Base-by-base conservation (phyloP, 1,140 invertebrate species). In the Spodoptera litura region DNA sequence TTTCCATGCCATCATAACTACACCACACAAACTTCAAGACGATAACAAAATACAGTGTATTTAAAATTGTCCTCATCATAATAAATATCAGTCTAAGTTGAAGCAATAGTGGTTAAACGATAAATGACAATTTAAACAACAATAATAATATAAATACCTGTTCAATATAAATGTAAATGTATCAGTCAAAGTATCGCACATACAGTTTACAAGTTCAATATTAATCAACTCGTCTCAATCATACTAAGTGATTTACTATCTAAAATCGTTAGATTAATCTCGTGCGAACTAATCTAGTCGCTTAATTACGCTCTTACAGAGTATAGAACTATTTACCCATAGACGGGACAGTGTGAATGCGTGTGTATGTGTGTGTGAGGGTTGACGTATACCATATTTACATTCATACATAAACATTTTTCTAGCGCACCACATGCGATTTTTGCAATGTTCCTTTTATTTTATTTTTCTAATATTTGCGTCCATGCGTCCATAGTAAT, bases 211-310 rank as follows among this genome's bases (percentile, higher is more conserved):
- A 72, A 78, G 27, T 78, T 78, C 25, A 51, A 78, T 78, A 72
- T 78, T 68, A 76, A 80, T 80, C 72, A 58, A 75, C 55, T 74
- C 55, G 78, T 73, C 51, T 76, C 76, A 83, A 83, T 83, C 81
- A 79, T 79, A 79, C 72, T 78, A 79, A 78, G 79, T 80, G 75
- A 83, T 83, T 83, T 78, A 82, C 74, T 81, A 81, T 83, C 81
- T 85, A 62, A 82, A 81, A 82, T 82, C 72, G 76, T 85, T 80
- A 80, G 78, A 81, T 83, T 85, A 81, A 85, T 85, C 79, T 81
- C 62, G 62, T 71, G 64, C 79, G 49, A 78, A 81, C 80, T 83
- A 85, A 85, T 81, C 82, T 72, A 72, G 70, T 68, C 44, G 78
- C 76, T 83, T 83, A 85, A 85, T 85, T 85, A 85, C 81, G 20